Conservation (phyloP, 2,797 vertebrate genomes). For the Xiphorhynchus erythropygius region DNA sequence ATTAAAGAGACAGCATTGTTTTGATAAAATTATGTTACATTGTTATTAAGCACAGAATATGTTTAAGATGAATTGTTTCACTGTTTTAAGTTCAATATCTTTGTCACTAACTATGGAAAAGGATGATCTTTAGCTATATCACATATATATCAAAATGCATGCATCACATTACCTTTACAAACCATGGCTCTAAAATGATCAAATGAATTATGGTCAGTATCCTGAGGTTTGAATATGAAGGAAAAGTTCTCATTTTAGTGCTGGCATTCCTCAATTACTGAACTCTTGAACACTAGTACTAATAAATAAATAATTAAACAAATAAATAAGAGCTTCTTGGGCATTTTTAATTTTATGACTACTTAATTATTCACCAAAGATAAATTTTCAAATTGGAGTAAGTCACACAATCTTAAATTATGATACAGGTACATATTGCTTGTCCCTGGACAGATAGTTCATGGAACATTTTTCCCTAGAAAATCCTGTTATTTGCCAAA, state of each 20-base stretch:
- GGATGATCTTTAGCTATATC: neutral
- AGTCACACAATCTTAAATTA: neutral
- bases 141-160: neutral
- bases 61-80: neutral
- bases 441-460: neutral
- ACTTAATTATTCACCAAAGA: neutral
- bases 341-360: neutral
- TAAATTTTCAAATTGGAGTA: neutral
- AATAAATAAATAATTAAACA: no score
- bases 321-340: no score
- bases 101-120: neutral
- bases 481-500: neutral
- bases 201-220: neutral
- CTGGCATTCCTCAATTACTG: neutral
- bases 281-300: no score
- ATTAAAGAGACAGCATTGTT: neutral
- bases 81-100: neutral
- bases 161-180: neutral
- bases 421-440: neutral
- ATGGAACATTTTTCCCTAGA: neutral
- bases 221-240: neutral
- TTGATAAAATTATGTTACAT: neutral
- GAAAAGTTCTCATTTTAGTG: neutral
- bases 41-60: neutral
- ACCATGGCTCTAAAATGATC: neutral